Evolutionary conservation across 2,797 vertebrate species (phyloP).

Genomic region (Leptodactylus fallax): DNA sequence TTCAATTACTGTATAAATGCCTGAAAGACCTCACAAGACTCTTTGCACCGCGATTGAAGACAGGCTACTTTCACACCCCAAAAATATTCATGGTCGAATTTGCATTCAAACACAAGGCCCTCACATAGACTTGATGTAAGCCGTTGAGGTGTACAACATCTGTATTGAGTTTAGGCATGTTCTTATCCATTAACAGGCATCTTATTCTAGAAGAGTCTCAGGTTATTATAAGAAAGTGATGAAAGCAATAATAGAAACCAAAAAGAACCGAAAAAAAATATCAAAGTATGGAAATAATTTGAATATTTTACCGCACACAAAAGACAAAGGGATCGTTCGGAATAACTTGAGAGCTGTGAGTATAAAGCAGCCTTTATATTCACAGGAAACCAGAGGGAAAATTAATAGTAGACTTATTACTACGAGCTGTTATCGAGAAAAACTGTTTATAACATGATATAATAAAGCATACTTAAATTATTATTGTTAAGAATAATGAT

Average conservation of each 20-base stretch:
- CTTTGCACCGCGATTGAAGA: not conserved
- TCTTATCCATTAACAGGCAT: conserved; percentile 28
- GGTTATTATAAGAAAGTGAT: conserved; percentile 48
- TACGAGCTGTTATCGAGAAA: not conserved
- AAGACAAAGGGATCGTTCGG: conserved; percentile 12
- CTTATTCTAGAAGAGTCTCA: not conserved
- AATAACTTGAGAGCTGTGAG: not conserved
- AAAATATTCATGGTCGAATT: conserved; percentile 31
- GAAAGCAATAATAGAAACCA: conserved; percentile 41
- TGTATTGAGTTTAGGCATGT: conserved; percentile 40
- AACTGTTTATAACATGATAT: not conserved
- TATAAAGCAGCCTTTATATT: conserved; percentile 27
- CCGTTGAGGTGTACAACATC: conserved; percentile 42
- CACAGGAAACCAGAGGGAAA: not conserved
- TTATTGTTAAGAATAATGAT: not conserved
- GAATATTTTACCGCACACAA: conserved; percentile 33
- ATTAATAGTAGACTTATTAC: not conserved
- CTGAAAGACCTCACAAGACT: conserved; percentile 4
- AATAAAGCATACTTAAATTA: too few species aligned
- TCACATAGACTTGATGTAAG: not conserved
- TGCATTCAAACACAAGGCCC: conserved; percentile 26
- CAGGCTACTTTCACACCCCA: not conserved
- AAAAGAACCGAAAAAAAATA: not conserved
- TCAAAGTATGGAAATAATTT: conserved; percentile 36
- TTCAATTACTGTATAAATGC: conserved; percentile 6